phyloP scores from a whole-genome alignment of 2,888 invertebrate species.

The Cheilosia variabilis region DNA sequence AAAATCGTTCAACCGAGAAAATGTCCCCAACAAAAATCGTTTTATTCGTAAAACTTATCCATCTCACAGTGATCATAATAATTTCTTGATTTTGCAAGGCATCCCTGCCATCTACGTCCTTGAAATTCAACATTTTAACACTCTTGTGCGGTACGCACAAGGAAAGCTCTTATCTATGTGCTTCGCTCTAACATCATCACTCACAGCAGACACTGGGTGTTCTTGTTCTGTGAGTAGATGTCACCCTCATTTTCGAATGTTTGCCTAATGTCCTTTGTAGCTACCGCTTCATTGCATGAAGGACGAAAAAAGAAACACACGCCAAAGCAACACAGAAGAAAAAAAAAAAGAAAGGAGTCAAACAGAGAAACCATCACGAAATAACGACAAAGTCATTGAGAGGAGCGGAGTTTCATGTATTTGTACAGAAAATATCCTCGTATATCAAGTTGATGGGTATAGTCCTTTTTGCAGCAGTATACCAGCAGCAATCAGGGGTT shows the following conservation, averaged over 20 bases:
- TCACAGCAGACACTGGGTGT: conserved; percentile 16
- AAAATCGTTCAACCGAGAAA: conserved; percentile 52
- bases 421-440: conserved; percentile 45
- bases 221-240: conserved; percentile 31
- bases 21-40: conserved; percentile 49
- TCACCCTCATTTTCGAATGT: conserved; percentile 66
- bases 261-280: conserved; percentile 52
- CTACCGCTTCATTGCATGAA: conserved; percentile 44
- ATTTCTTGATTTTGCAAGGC: conserved; percentile 58
- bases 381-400: conserved; percentile 59
- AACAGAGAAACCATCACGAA: conserved; percentile 39
- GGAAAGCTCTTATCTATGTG: conserved; percentile 48
- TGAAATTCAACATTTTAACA: conserved; percentile 53
- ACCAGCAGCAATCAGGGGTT: conserved; percentile 60
- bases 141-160: conserved; percentile 25
- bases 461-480: conserved; percentile 9
- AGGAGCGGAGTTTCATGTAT: conserved; percentile 22
- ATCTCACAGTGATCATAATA: conserved; percentile 64
- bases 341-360: conserved; percentile 3
- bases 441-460: conserved; percentile 66
- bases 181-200: conserved; percentile 48
- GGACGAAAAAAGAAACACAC: conserved; percentile 10
- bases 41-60: conserved; percentile 68
- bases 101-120: conserved; percentile 62
- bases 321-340: background rate